A percentile compares a stretch with the other conserved stretches of the same genome.
These are phyloP conservation scores for Syrmaticus mikado DNA, from an alignment of 2,113 vertebrate species.

Conservation along the genomic window DNA sequence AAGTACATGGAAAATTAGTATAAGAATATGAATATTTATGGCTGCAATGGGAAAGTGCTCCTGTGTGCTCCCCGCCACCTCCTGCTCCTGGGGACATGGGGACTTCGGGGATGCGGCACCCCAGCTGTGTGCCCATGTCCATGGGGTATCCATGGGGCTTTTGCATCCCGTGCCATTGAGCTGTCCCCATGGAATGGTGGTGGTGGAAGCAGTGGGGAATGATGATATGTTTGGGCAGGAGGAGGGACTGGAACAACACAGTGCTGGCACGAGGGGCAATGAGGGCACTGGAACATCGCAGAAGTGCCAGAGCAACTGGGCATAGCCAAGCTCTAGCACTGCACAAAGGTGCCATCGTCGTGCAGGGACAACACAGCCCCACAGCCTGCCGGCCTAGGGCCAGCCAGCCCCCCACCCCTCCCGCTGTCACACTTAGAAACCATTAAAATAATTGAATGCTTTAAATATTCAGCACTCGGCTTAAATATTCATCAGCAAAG, in stretches of 20 bases:
- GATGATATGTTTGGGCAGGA: background rate
- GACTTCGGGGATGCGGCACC: accelerated
- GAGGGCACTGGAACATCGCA: conserved; percentile 19
- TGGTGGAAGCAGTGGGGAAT: accelerated
- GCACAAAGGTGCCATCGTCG: background rate
- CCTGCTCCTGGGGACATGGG: accelerated
- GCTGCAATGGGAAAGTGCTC: background rate
- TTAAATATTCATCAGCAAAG: conserved; percentile 72
- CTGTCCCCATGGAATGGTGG: background rate
- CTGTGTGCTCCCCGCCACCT: background rate
- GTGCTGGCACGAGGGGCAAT: background rate
- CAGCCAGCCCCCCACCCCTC: conserved; percentile 19
- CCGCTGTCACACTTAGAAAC: conserved; percentile 56
- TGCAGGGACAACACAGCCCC: background rate
- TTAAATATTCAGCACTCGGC: conserved; percentile 67
- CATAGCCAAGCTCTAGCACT: background rate
- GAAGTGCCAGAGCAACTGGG: background rate
- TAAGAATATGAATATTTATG: conserved; percentile 77
- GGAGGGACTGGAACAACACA: accelerated
- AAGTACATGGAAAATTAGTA: conserved; percentile 73
- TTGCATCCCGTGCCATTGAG: accelerated
- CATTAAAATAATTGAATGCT: conserved; percentile 74
- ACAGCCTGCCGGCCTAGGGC: background rate
- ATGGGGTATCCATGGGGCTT: background rate
- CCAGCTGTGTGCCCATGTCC: accelerated